Evolutionary conservation across 2,113 vertebrate genomes (phyloP), one percentile per base, ranked within the genome.

Genomic region (Monopterus albus): DNA sequence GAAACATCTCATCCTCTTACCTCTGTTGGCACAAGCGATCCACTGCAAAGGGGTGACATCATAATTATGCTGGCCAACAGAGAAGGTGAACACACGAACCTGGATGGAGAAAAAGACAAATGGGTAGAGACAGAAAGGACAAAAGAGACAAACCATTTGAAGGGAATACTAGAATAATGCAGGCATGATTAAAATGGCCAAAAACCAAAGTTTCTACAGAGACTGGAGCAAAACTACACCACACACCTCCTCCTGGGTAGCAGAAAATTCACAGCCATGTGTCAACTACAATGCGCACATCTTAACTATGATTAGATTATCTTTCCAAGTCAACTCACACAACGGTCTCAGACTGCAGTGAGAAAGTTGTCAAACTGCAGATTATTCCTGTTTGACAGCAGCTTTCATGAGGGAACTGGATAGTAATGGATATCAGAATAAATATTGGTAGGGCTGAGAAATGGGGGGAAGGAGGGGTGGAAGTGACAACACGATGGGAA

Each of bases 1-100:
- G 10, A 47, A 39, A 15, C 4, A 18, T 29, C 8, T 9, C 6
- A 21, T 55, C 47, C 23, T 29, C 82, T 61, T 88, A 98, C 98
- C 98, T 95, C 98, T 99, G 89, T 99, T 98, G 79, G 95, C 93
- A 1, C 97, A 98, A 14, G 97, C 97, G 89, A 99, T 99, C 97
- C 97, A 99, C 90, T 99, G 96, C 88, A 99, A 88, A 0, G 97
- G 97, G 0, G 97, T 97, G 83, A 99, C 96, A 0, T 99, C 97
- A 0, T 99, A 99, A 88, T 98, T 99, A 86, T 99, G 97, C 88
- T 99, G 97, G 9, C 97, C 97, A 0, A 99, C 97, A 0, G 97
- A 99, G 91, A 99, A 99, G n/a, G 97, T 99, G 90, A 99, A 99
- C 45, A 99, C 97, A 0, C 97, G 94, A 15, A 94, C 92, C 93